Evolutionary conservation across 2,888 invertebrate species (phyloP).

Genomic region (Tipula unca): DNA sequence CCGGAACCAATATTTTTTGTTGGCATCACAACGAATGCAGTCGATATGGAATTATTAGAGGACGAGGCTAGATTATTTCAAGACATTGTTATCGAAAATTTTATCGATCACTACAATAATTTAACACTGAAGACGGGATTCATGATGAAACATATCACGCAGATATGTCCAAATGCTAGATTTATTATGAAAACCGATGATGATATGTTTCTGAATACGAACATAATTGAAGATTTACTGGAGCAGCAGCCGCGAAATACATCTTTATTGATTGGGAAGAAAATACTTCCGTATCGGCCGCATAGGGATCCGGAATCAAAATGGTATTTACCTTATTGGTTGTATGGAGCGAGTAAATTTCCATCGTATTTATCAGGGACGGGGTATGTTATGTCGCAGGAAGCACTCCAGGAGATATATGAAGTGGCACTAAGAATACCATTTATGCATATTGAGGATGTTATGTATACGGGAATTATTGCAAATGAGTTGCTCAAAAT

Average conservation of each 20-base stretch:
- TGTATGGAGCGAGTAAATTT: slow-evolving; percentile 46
- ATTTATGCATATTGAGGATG: slow-evolving; percentile 60
- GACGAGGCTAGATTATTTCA: slow-evolving; percentile 46
- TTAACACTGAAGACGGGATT: slow-evolving; percentile 58
- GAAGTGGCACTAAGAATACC: slow-evolving; percentile 48
- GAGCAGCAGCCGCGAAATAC: slow-evolving; percentile 33
- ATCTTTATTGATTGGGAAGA: slow-evolving; percentile 45
- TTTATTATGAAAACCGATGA: slow-evolving; percentile 54
- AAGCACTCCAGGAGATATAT: slow-evolving; percentile 29
- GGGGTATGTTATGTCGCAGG: slow-evolving; percentile 46
- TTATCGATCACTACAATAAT: slow-evolving; percentile 56
- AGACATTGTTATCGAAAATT: slow-evolving; percentile 54
- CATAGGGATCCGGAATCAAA: slow-evolving; percentile 55
- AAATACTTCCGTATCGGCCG: slow-evolving; percentile 49
- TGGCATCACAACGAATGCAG: slow-evolving; percentile 41
- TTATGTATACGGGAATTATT: slow-evolving; percentile 61
- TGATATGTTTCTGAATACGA: slow-evolving; percentile 53
- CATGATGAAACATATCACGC: slow-evolving; percentile 52
- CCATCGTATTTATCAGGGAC: slow-evolving; percentile 64
- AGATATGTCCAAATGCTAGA: slow-evolving; percentile 45
- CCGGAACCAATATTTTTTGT: slow-evolving; percentile 50
- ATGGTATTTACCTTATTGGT: slow-evolving; percentile 54
- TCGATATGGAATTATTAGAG: slow-evolving; percentile 29
- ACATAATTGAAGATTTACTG: slow-evolving; percentile 39
- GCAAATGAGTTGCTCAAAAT: slow-evolving; percentile 47